phyloP scores from a whole-genome alignment of 2,797 vertebrate genomes.

The Ibycter americanus region DNA sequence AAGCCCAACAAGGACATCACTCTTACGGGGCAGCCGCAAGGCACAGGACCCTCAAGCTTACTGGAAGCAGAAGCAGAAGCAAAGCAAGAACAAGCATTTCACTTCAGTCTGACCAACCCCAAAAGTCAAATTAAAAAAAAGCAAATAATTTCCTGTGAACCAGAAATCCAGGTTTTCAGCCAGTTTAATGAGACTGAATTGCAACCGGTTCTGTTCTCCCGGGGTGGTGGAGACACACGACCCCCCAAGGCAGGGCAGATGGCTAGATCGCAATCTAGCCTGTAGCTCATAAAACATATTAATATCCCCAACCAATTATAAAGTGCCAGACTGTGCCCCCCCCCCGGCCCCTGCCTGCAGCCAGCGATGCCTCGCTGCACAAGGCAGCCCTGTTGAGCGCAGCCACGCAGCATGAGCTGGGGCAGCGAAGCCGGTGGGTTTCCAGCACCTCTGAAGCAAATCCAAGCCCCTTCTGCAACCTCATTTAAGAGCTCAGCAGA shows the following conservation, averaged over 20 bases:
- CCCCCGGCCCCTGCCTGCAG: background rate
- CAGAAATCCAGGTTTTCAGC: background rate
- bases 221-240: background rate
- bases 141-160: constrained; percentile 30
- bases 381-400: background rate
- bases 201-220: background rate
- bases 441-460: background rate
- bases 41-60: background rate
- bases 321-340: constrained; percentile 4
- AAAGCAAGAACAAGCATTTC: background rate
- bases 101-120: background rate
- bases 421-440: background rate
- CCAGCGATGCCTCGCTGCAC: fast-evolving
- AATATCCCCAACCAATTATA: constrained; percentile 24
- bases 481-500: background rate
- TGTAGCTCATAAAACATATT: constrained; percentile 7
- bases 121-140: background rate
- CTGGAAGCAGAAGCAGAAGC: background rate
- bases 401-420: background rate
- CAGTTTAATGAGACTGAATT: constrained; percentile 1
- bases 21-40: background rate
- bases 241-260: constrained; percentile 32
- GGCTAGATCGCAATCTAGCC: background rate
- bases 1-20: background rate
- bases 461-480: background rate